Conservation (phyloP, 2,888 invertebrate genomes). For the Drosophila pegasa region DNA sequence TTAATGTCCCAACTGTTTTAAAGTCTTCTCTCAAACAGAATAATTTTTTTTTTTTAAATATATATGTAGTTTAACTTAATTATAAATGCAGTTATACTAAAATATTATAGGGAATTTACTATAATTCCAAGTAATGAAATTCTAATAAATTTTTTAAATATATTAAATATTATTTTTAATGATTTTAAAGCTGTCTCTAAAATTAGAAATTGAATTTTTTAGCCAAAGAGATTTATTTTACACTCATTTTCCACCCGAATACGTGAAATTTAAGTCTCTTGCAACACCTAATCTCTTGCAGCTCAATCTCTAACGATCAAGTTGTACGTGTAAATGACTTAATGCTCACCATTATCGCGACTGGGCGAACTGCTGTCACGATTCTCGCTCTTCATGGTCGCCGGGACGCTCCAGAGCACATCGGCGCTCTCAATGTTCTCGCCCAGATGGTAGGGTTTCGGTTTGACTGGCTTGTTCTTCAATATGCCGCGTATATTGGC, state of each 20-base stretch:
- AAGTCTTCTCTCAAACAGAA: too few species aligned
- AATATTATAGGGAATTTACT: too few species aligned
- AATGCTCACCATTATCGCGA: constrained; percentile 55
- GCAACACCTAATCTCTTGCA: background rate
- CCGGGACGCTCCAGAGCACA: constrained; percentile 86
- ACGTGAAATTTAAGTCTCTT: background rate
- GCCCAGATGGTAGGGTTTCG: constrained; percentile 90
- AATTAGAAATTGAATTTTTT: background rate
- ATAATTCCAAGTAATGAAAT: too few species aligned
- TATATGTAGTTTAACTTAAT: too few species aligned
- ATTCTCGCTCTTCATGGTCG: constrained; percentile 80
- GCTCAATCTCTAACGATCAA: too few species aligned
- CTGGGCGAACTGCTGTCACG: constrained; percentile 52
- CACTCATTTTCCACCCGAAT: background rate
- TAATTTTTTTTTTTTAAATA: too few species aligned
- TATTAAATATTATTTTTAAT: too few species aligned
- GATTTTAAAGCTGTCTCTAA: background rate
- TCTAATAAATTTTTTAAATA: too few species aligned
- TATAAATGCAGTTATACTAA: too few species aligned
- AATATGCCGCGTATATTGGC: constrained; percentile 88
- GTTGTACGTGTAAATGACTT: background rate
- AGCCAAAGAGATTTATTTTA: background rate
- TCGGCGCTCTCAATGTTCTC: constrained; percentile 87
- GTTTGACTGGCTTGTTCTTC: constrained; percentile 90
- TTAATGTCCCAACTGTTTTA: too few species aligned